phyloP scores from a whole-genome alignment of 1,140 invertebrate genomes.

The Papilio glaucus region DNA sequence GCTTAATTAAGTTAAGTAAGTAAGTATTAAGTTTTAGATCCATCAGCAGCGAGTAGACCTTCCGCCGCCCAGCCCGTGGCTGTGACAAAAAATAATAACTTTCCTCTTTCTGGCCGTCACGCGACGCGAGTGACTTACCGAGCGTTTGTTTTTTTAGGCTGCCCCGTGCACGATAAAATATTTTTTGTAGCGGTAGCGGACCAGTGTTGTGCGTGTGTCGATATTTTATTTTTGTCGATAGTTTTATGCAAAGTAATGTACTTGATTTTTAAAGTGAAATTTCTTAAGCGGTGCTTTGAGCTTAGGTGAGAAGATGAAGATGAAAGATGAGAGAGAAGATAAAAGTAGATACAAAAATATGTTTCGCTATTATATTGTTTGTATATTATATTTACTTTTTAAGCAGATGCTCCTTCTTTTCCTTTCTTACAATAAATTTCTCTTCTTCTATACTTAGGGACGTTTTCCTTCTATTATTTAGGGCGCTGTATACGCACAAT shows the following conservation, averaged over 20 bases:
- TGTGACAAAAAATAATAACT: constrained; percentile 79
- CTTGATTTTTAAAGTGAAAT: neutral
- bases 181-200: constrained; percentile 80
- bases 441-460: too few species aligned
- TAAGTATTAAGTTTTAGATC: constrained; percentile 51
- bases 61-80: constrained; percentile 52
- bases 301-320: too few species aligned
- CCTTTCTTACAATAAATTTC: too few species aligned
- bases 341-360: too few species aligned
- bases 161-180: constrained; percentile 78
- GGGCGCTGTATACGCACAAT: too few species aligned
- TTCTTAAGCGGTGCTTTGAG: neutral
- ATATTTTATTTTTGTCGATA: constrained; percentile 49
- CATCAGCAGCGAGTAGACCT: constrained; percentile 48
- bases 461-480: too few species aligned
- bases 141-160: constrained; percentile 80
- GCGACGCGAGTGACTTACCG: constrained; percentile 78
- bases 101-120: constrained; percentile 67
- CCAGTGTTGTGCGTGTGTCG: constrained; percentile 44
- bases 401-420: too few species aligned
- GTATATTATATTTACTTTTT: too few species aligned
- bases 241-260: neutral
- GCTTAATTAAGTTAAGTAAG: too few species aligned
- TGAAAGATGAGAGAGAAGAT: too few species aligned
- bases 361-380: too few species aligned